Evolutionary conservation across 2,797 vertebrate genomes (phyloP).

Genomic region (Gephyroberyx darwinii): DNA sequence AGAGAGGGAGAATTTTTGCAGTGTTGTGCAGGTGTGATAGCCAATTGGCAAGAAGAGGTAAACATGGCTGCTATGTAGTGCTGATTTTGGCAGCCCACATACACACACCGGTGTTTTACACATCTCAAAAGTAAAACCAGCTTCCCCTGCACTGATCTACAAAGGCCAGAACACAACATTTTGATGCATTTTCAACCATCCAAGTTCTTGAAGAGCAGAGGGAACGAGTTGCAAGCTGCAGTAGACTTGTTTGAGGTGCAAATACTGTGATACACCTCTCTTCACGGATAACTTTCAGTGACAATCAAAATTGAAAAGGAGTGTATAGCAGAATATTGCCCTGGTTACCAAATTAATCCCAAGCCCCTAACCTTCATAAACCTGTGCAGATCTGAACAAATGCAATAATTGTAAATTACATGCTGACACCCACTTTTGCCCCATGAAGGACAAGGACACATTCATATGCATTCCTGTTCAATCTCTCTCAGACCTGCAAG

Average conservation of each 20-base stretch:
- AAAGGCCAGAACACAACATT: slow-evolving; percentile 21
- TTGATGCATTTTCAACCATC: slow-evolving; percentile 2
- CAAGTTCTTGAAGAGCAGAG: not conserved
- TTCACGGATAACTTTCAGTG: slow-evolving; percentile 13
- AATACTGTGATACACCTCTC: slow-evolving; percentile 20
- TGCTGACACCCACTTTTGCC: not conserved
- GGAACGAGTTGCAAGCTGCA: slow-evolving; percentile 10
- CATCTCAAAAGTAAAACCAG: slow-evolving; percentile 38
- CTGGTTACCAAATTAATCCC: slow-evolving; percentile 27
- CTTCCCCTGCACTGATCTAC: slow-evolving; percentile 11
- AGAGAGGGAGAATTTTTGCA: slow-evolving; percentile 33
- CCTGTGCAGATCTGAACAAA: slow-evolving; percentile 7
- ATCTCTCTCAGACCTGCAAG: slow-evolving; percentile 23
- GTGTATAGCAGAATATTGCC: slow-evolving; percentile 20
- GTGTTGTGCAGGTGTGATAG: slow-evolving; percentile 41
- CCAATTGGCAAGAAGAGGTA: slow-evolving; percentile 58
- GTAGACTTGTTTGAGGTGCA: slow-evolving; percentile 26
- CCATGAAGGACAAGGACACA: not conserved
- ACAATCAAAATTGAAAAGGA: slow-evolving; percentile 9
- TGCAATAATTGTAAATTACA: not conserved
- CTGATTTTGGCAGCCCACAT: slow-evolving; percentile 33
- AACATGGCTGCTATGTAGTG: slow-evolving; percentile 50
- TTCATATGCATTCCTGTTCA: slow-evolving; percentile 2
- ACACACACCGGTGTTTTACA: slow-evolving; percentile 14
- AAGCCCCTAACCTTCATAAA: slow-evolving; percentile 21